A percentile compares a stretch with the other conserved stretches of the same genome.
These are phyloP conservation scores for Drosophila pseudoananassae DNA, from an alignment of 1,140 invertebrate species.

Conservation along the genomic window DNA sequence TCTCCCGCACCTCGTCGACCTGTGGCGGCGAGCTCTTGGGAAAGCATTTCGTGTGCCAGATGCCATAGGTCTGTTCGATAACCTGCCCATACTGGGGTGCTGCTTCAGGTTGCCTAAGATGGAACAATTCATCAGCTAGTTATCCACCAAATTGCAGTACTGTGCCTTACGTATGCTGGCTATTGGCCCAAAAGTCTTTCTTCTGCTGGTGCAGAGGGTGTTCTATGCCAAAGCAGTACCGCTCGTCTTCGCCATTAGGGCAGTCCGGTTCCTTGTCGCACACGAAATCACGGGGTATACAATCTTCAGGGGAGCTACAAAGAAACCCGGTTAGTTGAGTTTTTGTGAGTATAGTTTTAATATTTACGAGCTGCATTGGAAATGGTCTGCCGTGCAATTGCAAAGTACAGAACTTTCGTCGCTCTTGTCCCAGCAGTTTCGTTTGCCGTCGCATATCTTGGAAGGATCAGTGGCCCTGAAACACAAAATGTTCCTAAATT, in stretches of 20 bases:
- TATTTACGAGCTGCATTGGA: conserved; percentile 85
- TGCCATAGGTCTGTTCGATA: conserved; percentile 85
- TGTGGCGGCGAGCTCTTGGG: conserved; percentile 73
- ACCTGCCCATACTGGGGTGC: conserved; percentile 85
- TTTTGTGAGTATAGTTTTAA: neutral
- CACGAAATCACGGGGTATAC: conserved; percentile 88
- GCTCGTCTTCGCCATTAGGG: conserved; percentile 89
- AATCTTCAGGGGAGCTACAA: conserved; percentile 84
- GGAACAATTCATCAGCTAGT: conserved; percentile 10
- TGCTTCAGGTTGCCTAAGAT: conserved; percentile 29
- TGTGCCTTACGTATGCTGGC: conserved; percentile 30
- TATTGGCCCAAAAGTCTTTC: conserved; percentile 52
- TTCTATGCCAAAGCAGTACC: conserved; percentile 84
- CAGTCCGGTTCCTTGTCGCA: conserved; percentile 90
- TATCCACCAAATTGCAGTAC: neutral
- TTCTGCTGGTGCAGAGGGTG: conserved; percentile 64
- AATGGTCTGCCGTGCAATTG: conserved; percentile 85
- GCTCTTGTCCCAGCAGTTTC: conserved; percentile 91
- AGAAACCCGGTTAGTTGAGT: neutral
- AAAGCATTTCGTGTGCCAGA: conserved; percentile 87
- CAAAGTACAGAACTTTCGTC: conserved; percentile 90
- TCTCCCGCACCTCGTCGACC: conserved; percentile 75
- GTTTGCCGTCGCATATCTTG: conserved; percentile 90
- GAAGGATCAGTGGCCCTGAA: conserved; percentile 86
- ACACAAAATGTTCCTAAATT: neutral